Percentiles rank a stretch among this genome's conserved stretches.
Evolutionary conservation across 2,113 vertebrate genomes (phyloP).

Genomic region (Neodontobutis hainanensis): DNA sequence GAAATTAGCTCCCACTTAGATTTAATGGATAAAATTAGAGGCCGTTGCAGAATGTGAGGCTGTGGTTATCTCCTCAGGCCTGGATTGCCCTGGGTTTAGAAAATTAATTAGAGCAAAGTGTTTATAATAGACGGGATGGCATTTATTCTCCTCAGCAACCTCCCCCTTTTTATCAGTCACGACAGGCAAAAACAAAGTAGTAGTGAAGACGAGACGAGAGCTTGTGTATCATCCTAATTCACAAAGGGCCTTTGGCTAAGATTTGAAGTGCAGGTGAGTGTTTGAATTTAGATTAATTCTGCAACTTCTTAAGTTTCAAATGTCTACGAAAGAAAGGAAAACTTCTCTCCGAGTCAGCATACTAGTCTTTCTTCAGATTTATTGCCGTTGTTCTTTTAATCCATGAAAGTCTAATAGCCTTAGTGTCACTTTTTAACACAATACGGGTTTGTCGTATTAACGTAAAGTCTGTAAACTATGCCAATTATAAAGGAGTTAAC

Average conservation of each 20-base stretch:
- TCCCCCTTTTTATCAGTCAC: slow-evolving; percentile 5
- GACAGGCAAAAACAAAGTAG: neutral
- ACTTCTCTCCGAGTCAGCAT: neutral
- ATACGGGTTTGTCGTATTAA: too few species aligned
- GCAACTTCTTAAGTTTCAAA: neutral
- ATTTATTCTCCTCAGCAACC: slow-evolving; percentile 11
- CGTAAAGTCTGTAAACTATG: too few species aligned
- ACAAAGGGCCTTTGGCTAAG: too few species aligned
- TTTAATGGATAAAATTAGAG: slow-evolving; percentile 42
- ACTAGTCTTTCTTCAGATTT: neutral
- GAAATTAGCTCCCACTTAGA: slow-evolving; percentile 49
- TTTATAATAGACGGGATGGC: slow-evolving; percentile 13
- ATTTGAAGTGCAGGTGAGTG: neutral
- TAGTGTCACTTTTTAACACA: too few species aligned
- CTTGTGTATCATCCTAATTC: neutral
- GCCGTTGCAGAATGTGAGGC: slow-evolving; percentile 18
- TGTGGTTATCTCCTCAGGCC: slow-evolving; percentile 22
- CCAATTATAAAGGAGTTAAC: too few species aligned
- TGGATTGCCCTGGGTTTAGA: slow-evolving; percentile 31
- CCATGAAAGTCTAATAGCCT: neutral
- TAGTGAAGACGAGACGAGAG: neutral
- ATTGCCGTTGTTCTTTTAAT: neutral
- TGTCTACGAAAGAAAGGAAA: neutral
- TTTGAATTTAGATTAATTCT: neutral
- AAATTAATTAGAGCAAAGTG: slow-evolving; percentile 37